phyloP scores from a whole-genome alignment of 1,140 invertebrate genomes.

The Tetragnatha versicolor region DNA sequence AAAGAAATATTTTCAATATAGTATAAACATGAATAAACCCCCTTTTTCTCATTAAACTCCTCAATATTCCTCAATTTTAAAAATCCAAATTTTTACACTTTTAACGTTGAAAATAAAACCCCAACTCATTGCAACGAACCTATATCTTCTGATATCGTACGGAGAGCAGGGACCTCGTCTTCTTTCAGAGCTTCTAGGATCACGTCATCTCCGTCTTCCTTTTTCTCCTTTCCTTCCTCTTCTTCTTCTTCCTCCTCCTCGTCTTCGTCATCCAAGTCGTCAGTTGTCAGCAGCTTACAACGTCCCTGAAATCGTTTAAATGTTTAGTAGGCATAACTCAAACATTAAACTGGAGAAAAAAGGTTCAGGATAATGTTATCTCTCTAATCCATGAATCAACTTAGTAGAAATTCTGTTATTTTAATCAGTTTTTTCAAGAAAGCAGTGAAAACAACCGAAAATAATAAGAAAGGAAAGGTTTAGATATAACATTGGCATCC shows the following conservation, averaged over 20 bases:
- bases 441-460: background rate
- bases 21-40: too few relatives aligned
- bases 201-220: background rate
- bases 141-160: conserved; percentile 21
- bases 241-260: background rate
- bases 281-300: background rate
- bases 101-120: background rate
- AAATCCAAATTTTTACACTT: too few relatives aligned
- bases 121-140: background rate
- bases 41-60: too few relatives aligned
- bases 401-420: background rate
- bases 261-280: background rate
- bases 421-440: background rate
- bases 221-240: conserved; percentile 8
- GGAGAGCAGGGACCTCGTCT: conserved; percentile 4
- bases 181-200: conserved; percentile 17
- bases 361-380: background rate
- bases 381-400: background rate
- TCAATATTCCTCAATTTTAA: too few relatives aligned
- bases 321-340: background rate
- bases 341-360: background rate
- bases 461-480: background rate
- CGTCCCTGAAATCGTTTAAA: conserved; percentile 1
- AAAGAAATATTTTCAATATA: too few relatives aligned
- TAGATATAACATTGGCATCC: background rate